Base-by-base conservation (phyloP, 1,140 invertebrate species). In the Eumaeus atala region DNA sequence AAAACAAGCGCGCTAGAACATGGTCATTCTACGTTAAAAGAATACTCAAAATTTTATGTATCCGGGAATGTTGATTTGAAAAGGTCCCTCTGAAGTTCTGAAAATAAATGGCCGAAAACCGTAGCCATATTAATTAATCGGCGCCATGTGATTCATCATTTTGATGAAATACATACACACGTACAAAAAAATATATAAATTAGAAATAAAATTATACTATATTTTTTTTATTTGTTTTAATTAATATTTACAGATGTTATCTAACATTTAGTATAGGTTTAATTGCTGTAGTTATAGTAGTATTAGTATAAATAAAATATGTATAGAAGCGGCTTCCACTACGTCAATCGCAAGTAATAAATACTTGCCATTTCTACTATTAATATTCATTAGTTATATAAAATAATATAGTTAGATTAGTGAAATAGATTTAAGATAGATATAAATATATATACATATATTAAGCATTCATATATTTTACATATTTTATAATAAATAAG, bases 131-230 rank as follows among this genome's bases (percentile, higher is more conserved):
- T 44, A 9, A 44, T 44, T 16, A 44, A 44, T 44, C 14, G 40
- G 17, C 14, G 14, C 9, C 40, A 44, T 5, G 40, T 44, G 9
- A 44, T 16, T 44, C 40, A 44, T 44, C 40, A 44, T 6, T 44
- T 14, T 44, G 40, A 44, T 44, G 40, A 44, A 9, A 9, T 44
- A n/a, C n/a, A n/a, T n/a, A n/a, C n/a, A n/a, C n/a, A n/a, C n/a
- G n/a, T n/a, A n/a, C n/a, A n/a, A n/a, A n/a, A n/a, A n/a, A n/a
- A n/a, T n/a, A n/a, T n/a, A n/a, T 44, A 44, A 44, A 14, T 44
- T 44, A 17, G 40, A 28, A 28, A 6, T 28, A 28, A 3, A 28
- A 3, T 6, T 28, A 28, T 28, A 28, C 6, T 3, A 28, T 3
- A 3, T 28, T 28, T 28, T 6, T 3, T 28, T 28, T 28, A 3